Evolutionary conservation across 2,113 vertebrate genomes (phyloP), one percentile per base, ranked within the genome.

Genomic region (Platysteira castanea): DNA sequence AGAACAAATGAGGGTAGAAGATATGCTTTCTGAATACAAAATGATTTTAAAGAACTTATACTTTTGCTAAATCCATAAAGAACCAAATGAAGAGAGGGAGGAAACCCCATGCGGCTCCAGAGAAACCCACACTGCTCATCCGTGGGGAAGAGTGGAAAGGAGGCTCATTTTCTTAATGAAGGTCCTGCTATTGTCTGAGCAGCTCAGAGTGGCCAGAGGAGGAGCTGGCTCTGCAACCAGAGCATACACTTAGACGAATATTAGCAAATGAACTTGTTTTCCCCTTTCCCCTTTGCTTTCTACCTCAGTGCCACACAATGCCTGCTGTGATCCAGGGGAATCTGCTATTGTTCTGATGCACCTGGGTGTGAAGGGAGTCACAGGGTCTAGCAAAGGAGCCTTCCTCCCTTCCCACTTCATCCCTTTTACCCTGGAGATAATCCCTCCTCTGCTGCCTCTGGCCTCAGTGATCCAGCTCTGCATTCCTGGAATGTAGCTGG

Each of bases 251-350:
- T 35, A 87, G 60, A 78, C 0, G 10, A 93, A 68, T 87, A 84
- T 60, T 75, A 84, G 85, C 95, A 96, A 88, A 78, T 89, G 94
- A 94, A 94, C 93, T 96, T 84, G 59, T 77, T 91, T 96, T 94
- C 93, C 96, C 96, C 92, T 92, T 95, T 94, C 73, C 92, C 88
- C 95, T 96, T 94, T 94, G 93, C 69, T 94, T 96, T 87, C 93
- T 92, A 92, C 89, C 78, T 74, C 94, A 80, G 67, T 75, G 92
- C 50, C 74, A 85, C 79, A 87, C 87, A 95, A 89, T 56, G 87
- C 81, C 95, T 68, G 89, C 93, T 79, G 81, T 53, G 89, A 93
- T 87, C 63, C 75, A 31, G 68, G 56, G 71, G 75, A 95, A 90
- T 84, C 84, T 44, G 89, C 93, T 85, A 92, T 96, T 97, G 88